These are phyloP conservation scores for Nannoperca obscura DNA, from an alignment of 2,797 vertebrate species.

Conservation along the genomic window DNA sequence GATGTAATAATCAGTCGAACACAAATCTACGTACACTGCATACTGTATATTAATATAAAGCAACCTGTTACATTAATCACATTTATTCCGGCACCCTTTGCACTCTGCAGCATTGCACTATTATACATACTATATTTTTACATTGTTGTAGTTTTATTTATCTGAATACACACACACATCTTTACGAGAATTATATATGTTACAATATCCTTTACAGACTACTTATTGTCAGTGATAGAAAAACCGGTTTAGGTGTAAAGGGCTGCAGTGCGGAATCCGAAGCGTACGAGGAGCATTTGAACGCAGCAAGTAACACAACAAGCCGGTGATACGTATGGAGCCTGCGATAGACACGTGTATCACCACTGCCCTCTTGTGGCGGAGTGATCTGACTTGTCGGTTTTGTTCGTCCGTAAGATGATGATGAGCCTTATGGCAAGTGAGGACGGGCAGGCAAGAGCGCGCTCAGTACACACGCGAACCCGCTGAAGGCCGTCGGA, in stretches of 20 bases:
- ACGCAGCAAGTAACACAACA: constrained; percentile 47
- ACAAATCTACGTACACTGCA: too few species aligned
- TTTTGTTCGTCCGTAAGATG: constrained; percentile 22
- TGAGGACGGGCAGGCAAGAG: constrained; percentile 54
- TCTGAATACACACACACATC: too few species aligned
- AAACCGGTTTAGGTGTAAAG: background rate
- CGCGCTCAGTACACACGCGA: constrained; percentile 59
- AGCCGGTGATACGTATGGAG: background rate
- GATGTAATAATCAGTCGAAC: too few species aligned
- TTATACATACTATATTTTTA: too few species aligned
- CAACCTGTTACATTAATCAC: too few species aligned
- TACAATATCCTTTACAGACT: background rate
- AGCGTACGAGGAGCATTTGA: constrained; percentile 30
- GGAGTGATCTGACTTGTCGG: background rate
- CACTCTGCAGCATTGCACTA: too few species aligned
- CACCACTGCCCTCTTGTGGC: constrained; percentile 64
- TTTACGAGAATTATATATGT: too few species aligned
- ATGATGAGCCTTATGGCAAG: constrained; percentile 65
- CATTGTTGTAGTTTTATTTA: background rate
- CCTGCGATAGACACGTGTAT: background rate
- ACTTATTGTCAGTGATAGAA: background rate
- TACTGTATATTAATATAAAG: too few species aligned
- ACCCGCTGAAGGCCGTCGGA: constrained; percentile 66
- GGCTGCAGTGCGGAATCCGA: accelerated
- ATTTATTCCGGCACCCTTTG: too few species aligned